A percentile compares a stretch with the other conserved stretches of the same genome.
phyloP scores from a whole-genome alignment of 1,140 invertebrate species.

The Agraylea sexmaculata region DNA sequence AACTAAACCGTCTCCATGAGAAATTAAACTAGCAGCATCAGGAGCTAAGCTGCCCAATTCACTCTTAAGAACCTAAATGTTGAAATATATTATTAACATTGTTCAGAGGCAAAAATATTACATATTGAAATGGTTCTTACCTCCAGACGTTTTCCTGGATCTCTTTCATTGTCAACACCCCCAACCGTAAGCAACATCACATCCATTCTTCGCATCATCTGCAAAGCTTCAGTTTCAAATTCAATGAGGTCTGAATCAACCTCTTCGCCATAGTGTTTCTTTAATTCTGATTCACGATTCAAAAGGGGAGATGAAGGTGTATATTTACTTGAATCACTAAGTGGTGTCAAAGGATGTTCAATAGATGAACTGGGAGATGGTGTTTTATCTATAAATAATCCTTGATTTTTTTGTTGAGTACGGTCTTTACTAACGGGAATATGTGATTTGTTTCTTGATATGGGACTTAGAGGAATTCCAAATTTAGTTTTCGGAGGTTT shows the following conservation, averaged over 20 bases:
- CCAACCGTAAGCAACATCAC: slow-evolving; percentile 54
- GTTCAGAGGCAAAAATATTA: slow-evolving; percentile 22
- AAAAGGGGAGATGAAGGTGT: slow-evolving; percentile 16
- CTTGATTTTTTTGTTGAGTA: slow-evolving; percentile 10
- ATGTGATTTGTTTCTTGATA: slow-evolving; percentile 17
- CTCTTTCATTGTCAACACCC: slow-evolving; percentile 50
- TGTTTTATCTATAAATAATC: slow-evolving; percentile 14
- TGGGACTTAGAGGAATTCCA: slow-evolving; percentile 18
- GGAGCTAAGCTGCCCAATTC: slow-evolving; percentile 56
- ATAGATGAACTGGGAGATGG: slow-evolving; percentile 14
- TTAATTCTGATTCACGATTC: slow-evolving; percentile 15
- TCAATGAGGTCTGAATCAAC: slow-evolving; percentile 37
- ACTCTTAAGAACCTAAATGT: slow-evolving; percentile 47
- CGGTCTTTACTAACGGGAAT: slow-evolving; percentile 22
- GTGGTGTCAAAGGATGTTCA: slow-evolving; percentile 15
- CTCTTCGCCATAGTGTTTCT: slow-evolving; percentile 27
- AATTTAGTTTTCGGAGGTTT: slow-evolving; percentile 12
- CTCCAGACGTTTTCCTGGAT: slow-evolving; percentile 52
- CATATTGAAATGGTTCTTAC: slow-evolving; percentile 35
- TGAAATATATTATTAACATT: too few relatives aligned
- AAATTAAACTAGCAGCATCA: slow-evolving; percentile 67
- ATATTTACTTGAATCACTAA: slow-evolving; percentile 14
- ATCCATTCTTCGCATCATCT: slow-evolving; percentile 55
- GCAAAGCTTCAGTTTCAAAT: slow-evolving; percentile 46
- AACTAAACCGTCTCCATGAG: slow-evolving; percentile 63